phyloP scores from a whole-genome alignment of 2,888 invertebrate species.

The Plagodis pulveraria region DNA sequence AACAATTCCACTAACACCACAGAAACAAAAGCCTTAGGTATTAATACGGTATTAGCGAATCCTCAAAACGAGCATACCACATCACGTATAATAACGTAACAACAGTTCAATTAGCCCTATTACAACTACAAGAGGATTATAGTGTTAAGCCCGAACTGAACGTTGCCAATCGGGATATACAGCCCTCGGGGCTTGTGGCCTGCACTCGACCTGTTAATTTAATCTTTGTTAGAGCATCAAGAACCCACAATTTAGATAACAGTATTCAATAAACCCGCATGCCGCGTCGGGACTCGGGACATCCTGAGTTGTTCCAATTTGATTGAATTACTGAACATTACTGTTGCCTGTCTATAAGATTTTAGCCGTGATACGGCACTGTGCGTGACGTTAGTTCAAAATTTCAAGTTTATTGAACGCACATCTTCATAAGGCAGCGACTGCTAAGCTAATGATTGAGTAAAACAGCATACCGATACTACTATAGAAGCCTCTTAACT shows the following conservation, averaged over 20 bases:
- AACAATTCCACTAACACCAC: constrained; percentile 27
- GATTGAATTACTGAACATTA: constrained; percentile 74
- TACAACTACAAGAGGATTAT: constrained; percentile 70
- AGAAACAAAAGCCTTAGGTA: constrained; percentile 27
- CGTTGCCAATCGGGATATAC: constrained; percentile 64
- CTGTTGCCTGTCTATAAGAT: constrained; percentile 52
- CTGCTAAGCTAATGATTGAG: constrained; percentile 30
- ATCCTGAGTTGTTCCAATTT: constrained; percentile 66
- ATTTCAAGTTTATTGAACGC: constrained; percentile 47
- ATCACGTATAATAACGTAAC: constrained; percentile 44
- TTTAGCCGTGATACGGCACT: constrained; percentile 45
- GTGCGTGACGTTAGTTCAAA: constrained; percentile 51
- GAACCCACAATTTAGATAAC: constrained; percentile 77
- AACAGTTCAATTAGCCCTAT: constrained; percentile 72
- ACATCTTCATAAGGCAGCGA: constrained; percentile 39
- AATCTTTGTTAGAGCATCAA: constrained; percentile 75
- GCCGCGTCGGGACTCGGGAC: constrained; percentile 53
- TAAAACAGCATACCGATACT: constrained; percentile 33
- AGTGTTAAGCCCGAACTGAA: constrained; percentile 57
- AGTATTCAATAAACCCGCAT: constrained; percentile 76
- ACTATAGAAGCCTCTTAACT: background rate
- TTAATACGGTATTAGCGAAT: constrained; percentile 32
- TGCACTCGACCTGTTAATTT: constrained; percentile 75
- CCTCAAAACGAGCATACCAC: constrained; percentile 31
- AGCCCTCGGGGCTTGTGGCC: constrained; percentile 50